Conservation (phyloP, 2,113 vertebrate genomes). For the Psammodynastes pulverulentus region DNA sequence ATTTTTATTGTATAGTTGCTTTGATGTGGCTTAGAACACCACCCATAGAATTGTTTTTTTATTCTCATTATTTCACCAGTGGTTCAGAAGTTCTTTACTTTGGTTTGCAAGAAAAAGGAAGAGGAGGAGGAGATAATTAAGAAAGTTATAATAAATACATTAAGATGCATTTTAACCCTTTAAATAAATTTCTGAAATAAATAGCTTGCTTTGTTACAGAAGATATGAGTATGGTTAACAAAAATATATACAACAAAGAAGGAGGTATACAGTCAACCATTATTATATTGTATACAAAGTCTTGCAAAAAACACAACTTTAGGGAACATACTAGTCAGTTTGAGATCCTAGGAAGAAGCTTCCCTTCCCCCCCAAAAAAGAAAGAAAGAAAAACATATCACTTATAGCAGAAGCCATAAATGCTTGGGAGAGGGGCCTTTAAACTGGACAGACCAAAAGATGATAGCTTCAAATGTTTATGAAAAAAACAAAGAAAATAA, state of each 20-base stretch:
- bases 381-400: constrained; percentile 15
- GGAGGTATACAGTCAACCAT: constrained; percentile 47
- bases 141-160: constrained; percentile 67
- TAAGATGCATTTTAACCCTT: constrained; percentile 36
- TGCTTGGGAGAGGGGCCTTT: neutral
- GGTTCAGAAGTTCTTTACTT: constrained; percentile 59
- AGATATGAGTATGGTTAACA: constrained; percentile 59
- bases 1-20: constrained; percentile 69
- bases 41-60: constrained; percentile 58
- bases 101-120: constrained; percentile 55
- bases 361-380: neutral
- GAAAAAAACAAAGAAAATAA: neutral
- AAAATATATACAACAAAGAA: constrained; percentile 26
- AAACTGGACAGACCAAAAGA: neutral
- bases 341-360: neutral
- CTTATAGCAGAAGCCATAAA: neutral
- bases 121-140: constrained; percentile 30
- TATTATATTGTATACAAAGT: constrained; percentile 52
- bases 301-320: neutral
- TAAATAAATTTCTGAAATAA: constrained; percentile 73
- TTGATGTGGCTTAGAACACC: constrained; percentile 57
- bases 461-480: neutral
- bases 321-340: constrained; percentile 41
- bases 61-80: constrained; percentile 63
- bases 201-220: constrained; percentile 53